Evolutionary conservation across 1,140 invertebrate genomes (phyloP), one percentile per base, ranked within the genome.

Genomic region (Potamilus streckersoni): DNA sequence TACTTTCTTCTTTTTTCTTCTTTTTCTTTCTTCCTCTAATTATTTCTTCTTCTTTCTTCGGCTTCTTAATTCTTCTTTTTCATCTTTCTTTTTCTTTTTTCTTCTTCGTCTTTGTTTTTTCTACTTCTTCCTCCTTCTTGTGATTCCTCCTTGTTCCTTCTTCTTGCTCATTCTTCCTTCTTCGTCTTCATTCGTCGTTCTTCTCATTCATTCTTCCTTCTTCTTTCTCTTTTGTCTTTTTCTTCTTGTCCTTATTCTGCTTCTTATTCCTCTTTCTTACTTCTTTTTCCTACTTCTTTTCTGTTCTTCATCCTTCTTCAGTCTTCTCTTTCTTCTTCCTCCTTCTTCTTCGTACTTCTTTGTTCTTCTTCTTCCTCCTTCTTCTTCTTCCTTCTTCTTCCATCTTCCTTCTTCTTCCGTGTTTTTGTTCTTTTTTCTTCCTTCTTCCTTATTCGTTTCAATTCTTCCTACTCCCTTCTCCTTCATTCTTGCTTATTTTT

Each of bases 211-310:
- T 60, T 60, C n/a, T 15, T 15, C 15, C n/a, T 60, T 60, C 15
- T 15, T 60, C n/a, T 15, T 15, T 23, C 23, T 65, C 23, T 16
- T 65, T 27, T 23, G 15, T 27, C 23, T 65, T 27, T 16, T 65
- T 27, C 23, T 65, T 27, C 23, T 23, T 27, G 16, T 65, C 64
- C 23, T 65, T 23, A 14, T 65, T 27, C 15, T 19, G 13, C 23
- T 65, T 27, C 14, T 65, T 27, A 19, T 65, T 27, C 23, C 23
- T 27, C 14, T 65, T 27, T 16, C 23, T 23, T 15, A 16, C 23
- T 65, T 65, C 64, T 65, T 16, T 23, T 65, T 23, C 64, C 23
- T 65, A 14, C 23, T 65, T n/a, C n/a, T n/a, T n/a, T n/a, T n/a
- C n/a, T n/a, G n/a, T n/a, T n/a, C n/a, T n/a, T n/a, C n/a, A n/a